Percentiles rank a stretch among this genome's conserved stretches.
phyloP scores from a whole-genome alignment of 2,797 vertebrate genomes.

The Syngnathus rostellatus region DNA sequence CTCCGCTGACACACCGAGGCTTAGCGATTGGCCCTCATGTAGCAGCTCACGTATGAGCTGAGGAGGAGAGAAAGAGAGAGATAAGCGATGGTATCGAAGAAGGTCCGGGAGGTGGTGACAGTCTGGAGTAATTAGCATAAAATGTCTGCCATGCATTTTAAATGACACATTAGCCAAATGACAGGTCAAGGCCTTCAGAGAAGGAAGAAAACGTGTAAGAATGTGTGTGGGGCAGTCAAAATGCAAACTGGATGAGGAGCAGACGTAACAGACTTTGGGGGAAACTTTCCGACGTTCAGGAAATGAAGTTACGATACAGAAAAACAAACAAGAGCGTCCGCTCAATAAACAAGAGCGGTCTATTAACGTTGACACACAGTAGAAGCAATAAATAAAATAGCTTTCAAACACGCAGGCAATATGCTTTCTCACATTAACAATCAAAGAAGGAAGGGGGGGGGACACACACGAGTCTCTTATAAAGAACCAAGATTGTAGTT shows the following conservation, averaged over 20 bases:
- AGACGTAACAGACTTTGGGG: slow-evolving; percentile 24
- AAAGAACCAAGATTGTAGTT: slow-evolving; percentile 30
- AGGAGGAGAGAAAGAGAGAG: not conserved
- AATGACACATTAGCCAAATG: slow-evolving; percentile 26
- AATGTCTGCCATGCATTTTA: slow-evolving; percentile 17
- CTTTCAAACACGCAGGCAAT: slow-evolving; percentile 42
- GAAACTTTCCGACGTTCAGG: slow-evolving; percentile 35
- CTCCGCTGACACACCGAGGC: slow-evolving; percentile 74
- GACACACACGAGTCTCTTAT: slow-evolving; percentile 24
- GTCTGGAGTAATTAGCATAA: slow-evolving; percentile 23
- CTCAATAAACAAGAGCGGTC: slow-evolving; percentile 64
- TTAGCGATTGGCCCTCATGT: slow-evolving; percentile 68
- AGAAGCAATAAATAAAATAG: slow-evolving; percentile 48
- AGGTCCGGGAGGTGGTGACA: slow-evolving; percentile 11
- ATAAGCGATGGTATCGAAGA: slow-evolving; percentile 7
- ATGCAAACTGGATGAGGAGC: slow-evolving; percentile 29
- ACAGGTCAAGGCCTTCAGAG: not conserved
- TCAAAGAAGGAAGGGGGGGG: slow-evolving; percentile 19
- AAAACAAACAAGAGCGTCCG: slow-evolving; percentile 44
- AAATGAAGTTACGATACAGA: slow-evolving; percentile 54
- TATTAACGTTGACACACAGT: slow-evolving; percentile 53
- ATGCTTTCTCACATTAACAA: slow-evolving; percentile 37
- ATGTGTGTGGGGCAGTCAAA: slow-evolving; percentile 19
- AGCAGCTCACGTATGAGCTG: slow-evolving; percentile 79
- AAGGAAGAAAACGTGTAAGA: not conserved